Percentiles rank a stretch among this genome's conserved stretches.
Evolutionary conservation across 1,140 invertebrate genomes (phyloP).

Genomic region (Cherax quadricarinatus): DNA sequence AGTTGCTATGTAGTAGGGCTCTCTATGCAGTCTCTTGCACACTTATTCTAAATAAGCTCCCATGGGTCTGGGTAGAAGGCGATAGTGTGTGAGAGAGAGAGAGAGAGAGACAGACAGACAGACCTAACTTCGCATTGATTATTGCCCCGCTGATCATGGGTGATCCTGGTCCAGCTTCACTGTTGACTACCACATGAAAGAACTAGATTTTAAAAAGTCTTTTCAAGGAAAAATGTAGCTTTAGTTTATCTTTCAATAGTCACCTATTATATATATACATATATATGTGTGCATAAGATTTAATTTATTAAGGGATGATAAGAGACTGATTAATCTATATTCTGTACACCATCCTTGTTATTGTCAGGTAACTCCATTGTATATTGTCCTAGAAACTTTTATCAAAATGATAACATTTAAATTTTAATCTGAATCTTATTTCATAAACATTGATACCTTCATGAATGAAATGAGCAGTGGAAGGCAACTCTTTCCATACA

Average conservation of each 20-base stretch:
- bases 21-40: neutral
- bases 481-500: neutral
- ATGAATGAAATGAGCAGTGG: conserved; percentile 14
- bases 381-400: neutral
- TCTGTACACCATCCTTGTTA: neutral
- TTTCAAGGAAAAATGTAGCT: neutral
- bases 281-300: neutral
- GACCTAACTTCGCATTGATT: neutral
- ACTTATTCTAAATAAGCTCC: neutral
- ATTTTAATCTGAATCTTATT: neutral
- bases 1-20: neutral
- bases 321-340: neutral
- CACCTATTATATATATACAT: neutral
- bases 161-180: neutral
- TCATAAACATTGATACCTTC: neutral
- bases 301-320: neutral
- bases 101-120: no score
- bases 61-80: conserved; percentile 28
- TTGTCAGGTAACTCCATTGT: neutral
- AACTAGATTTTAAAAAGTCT: neutral
- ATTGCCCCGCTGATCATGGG: neutral
- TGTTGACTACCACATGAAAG: neutral
- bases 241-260: neutral
- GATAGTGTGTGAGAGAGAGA: neutral
- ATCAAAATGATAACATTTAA: neutral